These are phyloP conservation scores for Megalonaias nervosa DNA, from an alignment of 1,140 invertebrate genomes.

Conservation along the genomic window DNA sequence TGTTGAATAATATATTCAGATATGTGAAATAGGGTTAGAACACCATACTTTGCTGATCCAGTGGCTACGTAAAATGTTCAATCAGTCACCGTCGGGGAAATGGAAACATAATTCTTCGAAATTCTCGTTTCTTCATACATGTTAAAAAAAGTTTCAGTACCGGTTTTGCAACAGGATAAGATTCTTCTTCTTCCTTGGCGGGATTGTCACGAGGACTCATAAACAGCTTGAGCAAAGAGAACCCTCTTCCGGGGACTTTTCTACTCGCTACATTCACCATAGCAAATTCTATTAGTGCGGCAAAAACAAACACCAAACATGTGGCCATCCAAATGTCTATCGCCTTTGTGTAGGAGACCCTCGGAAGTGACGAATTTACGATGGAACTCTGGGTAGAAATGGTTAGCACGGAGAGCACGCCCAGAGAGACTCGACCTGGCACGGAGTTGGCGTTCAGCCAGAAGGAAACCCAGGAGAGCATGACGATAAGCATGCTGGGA, in stretches of 20 bases:
- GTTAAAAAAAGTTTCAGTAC: background rate
- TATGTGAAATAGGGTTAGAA: too few species aligned
- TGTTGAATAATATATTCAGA: too few species aligned
- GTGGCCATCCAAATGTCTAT: slow-evolving; percentile 91
- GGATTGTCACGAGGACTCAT: slow-evolving; percentile 33
- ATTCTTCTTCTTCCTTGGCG: slow-evolving; percentile 18
- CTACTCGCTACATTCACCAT: slow-evolving; percentile 75
- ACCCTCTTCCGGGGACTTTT: slow-evolving; percentile 49
- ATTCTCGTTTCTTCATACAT: background rate
- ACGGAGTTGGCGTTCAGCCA: slow-evolving; percentile 67
- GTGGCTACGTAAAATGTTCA: too few species aligned
- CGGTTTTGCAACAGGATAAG: background rate
- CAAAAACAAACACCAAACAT: slow-evolving; percentile 90
- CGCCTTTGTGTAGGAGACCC: slow-evolving; percentile 80
- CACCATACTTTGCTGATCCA: too few species aligned
- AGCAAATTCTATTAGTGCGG: slow-evolving; percentile 87
- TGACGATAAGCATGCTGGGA: slow-evolving; percentile 66
- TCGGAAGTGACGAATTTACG: slow-evolving; percentile 48
- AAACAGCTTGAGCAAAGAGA: slow-evolving; percentile 47
- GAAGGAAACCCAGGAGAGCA: slow-evolving; percentile 68
- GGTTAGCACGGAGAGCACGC: slow-evolving; percentile 65
- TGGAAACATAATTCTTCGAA: slow-evolving; percentile 13
- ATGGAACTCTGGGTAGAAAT: slow-evolving; percentile 65
- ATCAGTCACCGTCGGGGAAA: background rate
- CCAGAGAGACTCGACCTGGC: slow-evolving; percentile 63